These are phyloP conservation scores for Lagocephalus sceleratus DNA, from an alignment of 2,797 vertebrate species.

Conservation along the genomic window DNA sequence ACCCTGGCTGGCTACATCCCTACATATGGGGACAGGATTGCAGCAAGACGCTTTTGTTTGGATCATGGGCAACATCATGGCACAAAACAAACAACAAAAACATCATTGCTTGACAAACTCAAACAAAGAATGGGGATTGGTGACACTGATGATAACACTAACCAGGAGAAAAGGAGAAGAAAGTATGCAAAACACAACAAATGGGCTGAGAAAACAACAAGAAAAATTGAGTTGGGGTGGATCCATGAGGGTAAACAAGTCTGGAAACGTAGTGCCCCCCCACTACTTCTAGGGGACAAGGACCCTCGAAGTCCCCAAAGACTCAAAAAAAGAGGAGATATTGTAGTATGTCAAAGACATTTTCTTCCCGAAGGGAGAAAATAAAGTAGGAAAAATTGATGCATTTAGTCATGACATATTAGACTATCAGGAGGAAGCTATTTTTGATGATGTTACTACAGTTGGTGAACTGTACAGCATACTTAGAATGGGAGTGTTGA, in stretches of 20 bases:
- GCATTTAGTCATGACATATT: no score
- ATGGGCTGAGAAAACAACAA: conserved; percentile 3
- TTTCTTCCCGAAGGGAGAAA: no score
- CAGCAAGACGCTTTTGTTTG: conserved; percentile 20
- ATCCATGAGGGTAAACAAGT: no score
- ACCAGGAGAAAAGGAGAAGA: not conserved
- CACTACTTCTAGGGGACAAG: conserved; percentile 1
- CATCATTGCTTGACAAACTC: conserved; percentile 9
- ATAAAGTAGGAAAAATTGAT: no score
- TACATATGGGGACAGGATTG: conserved; percentile 20
- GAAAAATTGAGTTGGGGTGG: no score
- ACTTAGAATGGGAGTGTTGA: no score
- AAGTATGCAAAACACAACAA: conserved; percentile 4
- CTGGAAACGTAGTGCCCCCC: not conserved
- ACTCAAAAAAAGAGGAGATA: not conserved
- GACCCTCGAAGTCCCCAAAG: not conserved
- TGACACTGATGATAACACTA: not conserved
- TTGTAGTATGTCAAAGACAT: no score
- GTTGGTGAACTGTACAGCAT: no score
- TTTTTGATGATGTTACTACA: no score
- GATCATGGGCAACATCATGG: conserved; percentile 20
- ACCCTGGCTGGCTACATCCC: conserved; percentile 20
- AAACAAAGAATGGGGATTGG: conserved; percentile 1
- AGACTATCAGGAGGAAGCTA: no score
- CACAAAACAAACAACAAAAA: conserved; percentile 14